phyloP scores from a whole-genome alignment of 2,888 invertebrate species.

The Harpalus rufipes region DNA sequence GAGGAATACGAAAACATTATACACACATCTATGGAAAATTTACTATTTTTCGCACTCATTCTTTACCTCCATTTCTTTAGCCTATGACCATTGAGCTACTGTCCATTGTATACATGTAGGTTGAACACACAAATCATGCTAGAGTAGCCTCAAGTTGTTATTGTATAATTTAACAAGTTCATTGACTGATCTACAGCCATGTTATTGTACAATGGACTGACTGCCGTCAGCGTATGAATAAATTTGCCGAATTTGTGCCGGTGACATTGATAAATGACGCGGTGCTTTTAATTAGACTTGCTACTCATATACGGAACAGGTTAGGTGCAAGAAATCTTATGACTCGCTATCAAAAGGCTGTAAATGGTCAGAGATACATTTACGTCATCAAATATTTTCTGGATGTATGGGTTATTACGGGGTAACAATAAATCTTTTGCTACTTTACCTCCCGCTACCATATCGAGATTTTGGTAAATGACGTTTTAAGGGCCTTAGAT shows the following conservation, averaged over 20 bases:
- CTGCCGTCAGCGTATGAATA: constrained; percentile 35
- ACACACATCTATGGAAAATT: too few relatives aligned
- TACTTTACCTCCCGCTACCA: too few relatives aligned
- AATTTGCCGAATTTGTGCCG: constrained; percentile 42
- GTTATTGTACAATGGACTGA: constrained; percentile 22
- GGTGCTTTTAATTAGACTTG: neutral
- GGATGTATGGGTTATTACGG: too few relatives aligned
- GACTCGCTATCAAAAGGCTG: too few relatives aligned
- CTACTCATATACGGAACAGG: neutral
- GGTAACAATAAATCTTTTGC: too few relatives aligned
- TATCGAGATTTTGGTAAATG: too few relatives aligned
- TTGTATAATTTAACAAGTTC: constrained; percentile 46
- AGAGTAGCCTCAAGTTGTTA: constrained; percentile 28
- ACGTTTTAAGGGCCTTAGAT: too few relatives aligned
- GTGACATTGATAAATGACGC: constrained; percentile 44
- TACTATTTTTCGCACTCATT: too few relatives aligned
- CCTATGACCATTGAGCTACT: neutral
- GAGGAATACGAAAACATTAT: too few relatives aligned
- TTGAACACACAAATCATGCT: constrained; percentile 15
- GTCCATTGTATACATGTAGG: constrained; percentile 32
- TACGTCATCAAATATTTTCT: too few relatives aligned
- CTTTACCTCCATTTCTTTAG: neutral
- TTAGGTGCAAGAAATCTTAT: neutral
- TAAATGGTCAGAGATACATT: too few relatives aligned
- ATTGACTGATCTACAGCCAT: constrained; percentile 36